Percentiles rank a stretch among this genome's conserved stretches.
phyloP scores from a whole-genome alignment of 2,113 vertebrate species.

The Anolis sagrei region DNA sequence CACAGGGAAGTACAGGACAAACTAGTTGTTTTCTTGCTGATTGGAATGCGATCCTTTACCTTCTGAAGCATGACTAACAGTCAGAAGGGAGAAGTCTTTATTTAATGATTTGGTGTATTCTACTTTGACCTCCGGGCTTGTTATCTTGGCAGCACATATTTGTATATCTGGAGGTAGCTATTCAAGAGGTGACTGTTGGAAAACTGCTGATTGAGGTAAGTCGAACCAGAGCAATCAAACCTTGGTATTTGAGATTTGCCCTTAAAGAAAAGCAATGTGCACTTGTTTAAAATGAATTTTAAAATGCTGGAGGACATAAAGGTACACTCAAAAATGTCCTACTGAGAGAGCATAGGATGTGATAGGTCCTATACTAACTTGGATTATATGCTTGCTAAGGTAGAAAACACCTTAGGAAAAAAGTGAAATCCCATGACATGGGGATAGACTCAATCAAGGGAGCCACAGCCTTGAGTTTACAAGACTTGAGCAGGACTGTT shows the following conservation, averaged over 20 bases:
- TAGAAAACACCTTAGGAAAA: no score
- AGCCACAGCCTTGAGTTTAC: no score
- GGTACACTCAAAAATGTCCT: no score
- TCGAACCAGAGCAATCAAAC: background rate
- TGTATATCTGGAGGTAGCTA: conserved; percentile 86
- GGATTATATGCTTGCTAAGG: no score
- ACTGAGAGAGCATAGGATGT: no score
- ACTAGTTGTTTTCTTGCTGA: background rate
- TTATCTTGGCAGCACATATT: conserved; percentile 73
- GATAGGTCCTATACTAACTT: no score
- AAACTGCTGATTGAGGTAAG: conserved; percentile 89
- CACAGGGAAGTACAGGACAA: no score
- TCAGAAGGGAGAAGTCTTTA: background rate
- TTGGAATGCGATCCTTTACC: conserved; percentile 3
- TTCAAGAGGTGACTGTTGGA: conserved; percentile 74
- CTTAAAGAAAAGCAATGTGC: background rate
- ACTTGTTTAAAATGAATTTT: background rate
- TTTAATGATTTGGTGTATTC: background rate
- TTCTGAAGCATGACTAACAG: background rate
- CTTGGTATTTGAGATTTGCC: background rate
- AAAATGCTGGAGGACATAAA: background rate
- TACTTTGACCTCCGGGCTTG: conserved; percentile 2
- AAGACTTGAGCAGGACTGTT: no score
- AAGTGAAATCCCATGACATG: no score
- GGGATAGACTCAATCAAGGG: no score